phyloP scores from a whole-genome alignment of 2,113 vertebrate species.

The Macheiramphus alcinus region DNA sequence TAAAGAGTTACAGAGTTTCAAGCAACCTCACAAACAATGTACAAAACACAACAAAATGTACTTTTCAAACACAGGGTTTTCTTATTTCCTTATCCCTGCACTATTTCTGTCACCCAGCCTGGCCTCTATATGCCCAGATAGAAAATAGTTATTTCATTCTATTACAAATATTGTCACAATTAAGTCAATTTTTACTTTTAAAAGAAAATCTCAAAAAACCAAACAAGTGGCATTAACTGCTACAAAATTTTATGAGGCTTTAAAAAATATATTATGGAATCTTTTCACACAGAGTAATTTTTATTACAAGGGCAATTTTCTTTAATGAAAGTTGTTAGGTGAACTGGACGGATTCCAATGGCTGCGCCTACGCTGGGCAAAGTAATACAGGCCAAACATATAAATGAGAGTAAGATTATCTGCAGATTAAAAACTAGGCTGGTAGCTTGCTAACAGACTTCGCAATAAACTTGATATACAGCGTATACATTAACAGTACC shows the following conservation, averaged over 20 bases:
- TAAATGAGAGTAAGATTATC: constrained; percentile 37
- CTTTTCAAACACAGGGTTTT: background rate
- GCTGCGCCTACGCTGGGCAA: background rate
- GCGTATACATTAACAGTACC: background rate
- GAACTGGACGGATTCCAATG: constrained; percentile 47
- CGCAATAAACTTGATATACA: constrained; percentile 17
- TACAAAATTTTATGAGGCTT: constrained; percentile 44
- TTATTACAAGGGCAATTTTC: constrained; percentile 56
- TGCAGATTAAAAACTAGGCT: constrained; percentile 29
- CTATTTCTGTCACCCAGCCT: background rate
- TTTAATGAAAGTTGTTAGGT: constrained; percentile 58
- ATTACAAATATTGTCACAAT: background rate
- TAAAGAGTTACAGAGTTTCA: background rate
- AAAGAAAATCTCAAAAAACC: background rate
- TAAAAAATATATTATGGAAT: constrained; percentile 33
- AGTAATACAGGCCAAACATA: constrained; percentile 15
- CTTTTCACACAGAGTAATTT: constrained; percentile 55
- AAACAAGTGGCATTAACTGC: constrained; percentile 11
- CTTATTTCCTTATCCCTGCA: background rate
- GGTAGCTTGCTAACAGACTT: constrained; percentile 18
- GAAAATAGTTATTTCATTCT: background rate
- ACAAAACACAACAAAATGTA: background rate
- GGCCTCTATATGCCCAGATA: background rate
- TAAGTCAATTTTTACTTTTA: constrained; percentile 3
- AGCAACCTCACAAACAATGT: background rate